phyloP scores from a whole-genome alignment of 1,140 invertebrate species.

The Coptotermes formosanus region DNA sequence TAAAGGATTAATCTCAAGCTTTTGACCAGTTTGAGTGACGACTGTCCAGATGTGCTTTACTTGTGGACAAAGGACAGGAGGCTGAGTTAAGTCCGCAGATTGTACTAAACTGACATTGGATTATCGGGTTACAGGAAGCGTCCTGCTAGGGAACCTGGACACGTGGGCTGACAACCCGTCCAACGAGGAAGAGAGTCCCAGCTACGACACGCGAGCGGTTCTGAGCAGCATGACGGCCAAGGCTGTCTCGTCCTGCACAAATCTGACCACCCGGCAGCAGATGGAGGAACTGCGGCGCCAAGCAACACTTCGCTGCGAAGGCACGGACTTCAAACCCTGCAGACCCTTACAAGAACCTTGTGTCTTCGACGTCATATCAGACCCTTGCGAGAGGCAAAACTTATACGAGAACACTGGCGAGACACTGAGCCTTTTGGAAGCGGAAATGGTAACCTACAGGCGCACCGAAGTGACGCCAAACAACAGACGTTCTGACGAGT shows the following conservation, averaged over 20 bases:
- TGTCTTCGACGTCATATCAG: neutral
- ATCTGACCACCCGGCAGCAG: neutral
- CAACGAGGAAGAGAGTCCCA: too few relatives aligned
- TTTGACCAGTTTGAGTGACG: too few relatives aligned
- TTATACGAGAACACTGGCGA: neutral
- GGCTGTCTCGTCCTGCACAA: neutral
- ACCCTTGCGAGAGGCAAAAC: slow-evolving; percentile 7
- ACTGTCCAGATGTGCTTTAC: too few relatives aligned
- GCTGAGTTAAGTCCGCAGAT: too few relatives aligned
- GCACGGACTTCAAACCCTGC: neutral
- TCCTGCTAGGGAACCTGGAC: neutral
- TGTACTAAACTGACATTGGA: too few relatives aligned
- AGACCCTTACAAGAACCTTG: neutral
- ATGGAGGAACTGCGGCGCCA: neutral
- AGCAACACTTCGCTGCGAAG: neutral
- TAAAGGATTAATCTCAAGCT: too few relatives aligned
- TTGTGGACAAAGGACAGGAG: too few relatives aligned
- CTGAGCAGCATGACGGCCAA: neutral
- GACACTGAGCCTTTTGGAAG: neutral
- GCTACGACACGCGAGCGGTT: slow-evolving; percentile 5
- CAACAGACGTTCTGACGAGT: neutral
- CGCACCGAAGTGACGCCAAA: neutral
- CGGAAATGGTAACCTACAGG: neutral
- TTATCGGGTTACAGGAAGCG: neutral
- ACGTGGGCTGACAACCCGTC: neutral